Percentiles rank a stretch among this genome's conserved stretches.
Evolutionary conservation across 2,888 invertebrate species (phyloP).

Genomic region (Oxycera nigricornis): DNA sequence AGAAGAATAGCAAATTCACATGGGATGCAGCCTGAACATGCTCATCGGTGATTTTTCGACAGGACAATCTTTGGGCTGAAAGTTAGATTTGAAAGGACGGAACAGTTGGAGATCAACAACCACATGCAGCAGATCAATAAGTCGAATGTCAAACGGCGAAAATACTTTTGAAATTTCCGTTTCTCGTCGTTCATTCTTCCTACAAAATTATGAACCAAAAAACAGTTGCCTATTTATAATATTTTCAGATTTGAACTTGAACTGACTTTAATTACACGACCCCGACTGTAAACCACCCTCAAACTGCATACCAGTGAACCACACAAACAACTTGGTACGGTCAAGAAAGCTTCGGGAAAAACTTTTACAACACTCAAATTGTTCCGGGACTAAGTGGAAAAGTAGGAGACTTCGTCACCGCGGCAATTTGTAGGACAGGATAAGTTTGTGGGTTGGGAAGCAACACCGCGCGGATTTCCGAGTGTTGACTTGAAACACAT

Average conservation of each 20-base stretch:
- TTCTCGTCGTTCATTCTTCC: background rate
- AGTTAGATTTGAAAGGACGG: no score
- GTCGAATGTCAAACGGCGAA: no score
- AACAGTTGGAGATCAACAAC: no score
- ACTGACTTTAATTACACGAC: background rate
- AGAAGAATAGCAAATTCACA: background rate
- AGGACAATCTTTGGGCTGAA: background rate
- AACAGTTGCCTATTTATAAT: no score
- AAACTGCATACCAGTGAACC: background rate
- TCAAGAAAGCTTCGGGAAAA: conserved; percentile 33
- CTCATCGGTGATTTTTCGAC: no score
- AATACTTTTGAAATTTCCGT: background rate
- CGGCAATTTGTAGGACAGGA: background rate
- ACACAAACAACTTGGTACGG: background rate
- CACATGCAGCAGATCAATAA: no score
- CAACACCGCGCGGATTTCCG: background rate
- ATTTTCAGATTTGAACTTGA: no score
- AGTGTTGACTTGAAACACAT: background rate
- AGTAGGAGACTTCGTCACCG: background rate
- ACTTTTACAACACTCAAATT: conserved; percentile 10
- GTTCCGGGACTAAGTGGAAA: background rate
- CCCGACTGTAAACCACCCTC: background rate
- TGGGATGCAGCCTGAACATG: background rate
- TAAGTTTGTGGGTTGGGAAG: background rate
- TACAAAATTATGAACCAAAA: no score